Evolutionary conservation across 2,888 invertebrate genomes (phyloP), one percentile per base, ranked within the genome.

Genomic region (Lasioglossum calceatum): DNA sequence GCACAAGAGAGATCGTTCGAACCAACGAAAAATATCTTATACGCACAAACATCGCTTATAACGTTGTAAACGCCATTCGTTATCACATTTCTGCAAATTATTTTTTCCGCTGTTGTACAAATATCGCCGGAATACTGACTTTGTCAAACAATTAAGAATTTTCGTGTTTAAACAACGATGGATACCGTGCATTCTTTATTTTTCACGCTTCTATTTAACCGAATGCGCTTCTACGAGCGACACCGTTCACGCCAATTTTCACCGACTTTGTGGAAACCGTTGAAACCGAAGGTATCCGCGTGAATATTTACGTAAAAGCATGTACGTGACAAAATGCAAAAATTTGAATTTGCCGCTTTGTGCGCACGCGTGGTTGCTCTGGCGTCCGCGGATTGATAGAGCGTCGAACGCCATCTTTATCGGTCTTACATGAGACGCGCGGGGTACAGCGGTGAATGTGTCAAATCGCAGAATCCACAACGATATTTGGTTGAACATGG

Each of bases 241-340:
- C 39, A 75, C 44, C 78, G 42, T 42, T 1, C 5, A 19, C 14
- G 3, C 2, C 0, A 36, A 71, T 44, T 0, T 23, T 0, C 19
- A 12, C 1, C 8, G 1, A 4, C 54, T 70, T 23, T 4, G 7
- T 1, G 0, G 7, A 12, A 71, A 16, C 7, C 7, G 0, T 27
- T 36, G n/a, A 47, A 58, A 61, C 2, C 2, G 8, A 27, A 5
- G 39, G 27, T 75, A 42, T 80, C 7, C 23, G 16, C 16, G 19
- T 42, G 23, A 87, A 80, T 23, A 39, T 39, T 1, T 0, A 42
- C 14, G 19, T 47, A 74, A 71, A 44, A n/a, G 54, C 8, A 79
- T 58, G 85, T 89, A 89, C 89, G 89, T 89, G 89, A 89, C 89
- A 84, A 89, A 89, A 58, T 70, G 81, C n/a, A 77, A 44, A 27